Evolutionary conservation across 2,888 invertebrate species (phyloP).

Genomic region (Siphlonurus alternatus): DNA sequence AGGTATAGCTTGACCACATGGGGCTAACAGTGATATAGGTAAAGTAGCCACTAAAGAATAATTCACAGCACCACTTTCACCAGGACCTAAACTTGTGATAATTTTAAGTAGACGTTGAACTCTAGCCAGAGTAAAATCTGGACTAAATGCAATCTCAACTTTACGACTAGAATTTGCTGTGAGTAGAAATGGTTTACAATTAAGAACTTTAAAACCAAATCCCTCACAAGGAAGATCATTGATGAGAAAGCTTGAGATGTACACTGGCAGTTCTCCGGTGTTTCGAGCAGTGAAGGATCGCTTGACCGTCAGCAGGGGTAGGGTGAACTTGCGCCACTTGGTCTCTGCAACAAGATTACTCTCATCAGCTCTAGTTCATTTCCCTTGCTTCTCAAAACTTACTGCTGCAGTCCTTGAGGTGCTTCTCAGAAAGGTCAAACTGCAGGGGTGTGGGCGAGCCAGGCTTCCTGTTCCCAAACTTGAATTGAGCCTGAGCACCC

Average conservation of each 20-base stretch:
- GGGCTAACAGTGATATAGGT: slow-evolving; percentile 42
- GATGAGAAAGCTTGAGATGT: slow-evolving; percentile 47
- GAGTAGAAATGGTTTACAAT: slow-evolving; percentile 54
- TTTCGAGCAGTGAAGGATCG: slow-evolving; percentile 74
- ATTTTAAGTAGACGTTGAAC: slow-evolving; percentile 43
- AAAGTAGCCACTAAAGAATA: slow-evolving; percentile 52
- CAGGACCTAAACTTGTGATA: slow-evolving; percentile 38
- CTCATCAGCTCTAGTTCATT: too few species aligned
- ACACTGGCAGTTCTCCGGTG: slow-evolving; percentile 77
- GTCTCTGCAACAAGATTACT: too few species aligned
- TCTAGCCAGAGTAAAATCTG: slow-evolving; percentile 67
- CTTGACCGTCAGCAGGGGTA: slow-evolving; percentile 53
- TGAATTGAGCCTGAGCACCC: slow-evolving; percentile 73
- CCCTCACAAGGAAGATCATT: slow-evolving; percentile 54
- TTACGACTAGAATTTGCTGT: slow-evolving; percentile 54
- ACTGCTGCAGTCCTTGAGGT: slow-evolving; percentile 41
- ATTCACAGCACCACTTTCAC: slow-evolving; percentile 30
- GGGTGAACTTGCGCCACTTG: slow-evolving; percentile 11
- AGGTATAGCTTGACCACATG: slow-evolving; percentile 48
- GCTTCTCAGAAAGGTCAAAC: slow-evolving; percentile 62
- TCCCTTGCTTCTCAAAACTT: too few species aligned
- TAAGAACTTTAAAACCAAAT: slow-evolving; percentile 59
- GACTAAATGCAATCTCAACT: slow-evolving; percentile 74
- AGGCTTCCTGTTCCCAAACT: slow-evolving; percentile 72
- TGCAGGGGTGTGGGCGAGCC: slow-evolving; percentile 55